Conservation (phyloP, 1,140 invertebrate genomes). For the Phthorimaea operculella region DNA sequence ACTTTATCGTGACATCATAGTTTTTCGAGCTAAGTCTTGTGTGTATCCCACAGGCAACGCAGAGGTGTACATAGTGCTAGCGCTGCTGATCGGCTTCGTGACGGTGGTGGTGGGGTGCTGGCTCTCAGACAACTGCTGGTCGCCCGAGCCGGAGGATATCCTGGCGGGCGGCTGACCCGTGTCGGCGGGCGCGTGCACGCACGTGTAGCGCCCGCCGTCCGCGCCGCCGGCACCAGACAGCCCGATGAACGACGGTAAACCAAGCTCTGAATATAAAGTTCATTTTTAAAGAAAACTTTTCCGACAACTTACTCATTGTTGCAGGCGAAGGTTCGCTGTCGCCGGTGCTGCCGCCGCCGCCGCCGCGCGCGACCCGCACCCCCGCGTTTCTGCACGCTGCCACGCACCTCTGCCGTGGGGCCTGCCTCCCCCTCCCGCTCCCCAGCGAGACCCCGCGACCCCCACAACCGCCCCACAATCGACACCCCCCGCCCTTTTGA, state of each 20-base stretch:
- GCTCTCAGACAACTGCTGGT: slow-evolving; percentile 81
- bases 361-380: slow-evolving; percentile 33
- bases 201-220: slow-evolving; percentile 65
- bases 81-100: slow-evolving; percentile 75
- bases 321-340: slow-evolving; percentile 39
- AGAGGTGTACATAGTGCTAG: slow-evolving; percentile 77
- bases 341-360: slow-evolving; percentile 43
- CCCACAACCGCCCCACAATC: slow-evolving; percentile 37
- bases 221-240: slow-evolving; percentile 40
- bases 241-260: slow-evolving; percentile 27
- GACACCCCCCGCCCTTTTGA: slow-evolving; percentile 41
- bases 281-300: not conserved
- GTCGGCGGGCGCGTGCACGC: slow-evolving; percentile 66
- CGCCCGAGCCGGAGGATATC: slow-evolving; percentile 75
- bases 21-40: not conserved
- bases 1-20: not conserved
- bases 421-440: slow-evolving; percentile 44
- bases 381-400: slow-evolving; percentile 47
- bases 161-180: slow-evolving; percentile 75
- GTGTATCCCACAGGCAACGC: slow-evolving; percentile 70
- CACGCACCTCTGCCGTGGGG: slow-evolving; percentile 42
- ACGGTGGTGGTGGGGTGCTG: slow-evolving; percentile 79
- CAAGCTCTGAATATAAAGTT: not conserved
- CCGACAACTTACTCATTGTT: not conserved
- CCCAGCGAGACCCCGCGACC: slow-evolving; percentile 46